Percentiles rank a stretch among this genome's conserved stretches.
Evolutionary conservation across 2,888 invertebrate genomes (phyloP).

Genomic region (Drosophila quasianomalipes): DNA sequence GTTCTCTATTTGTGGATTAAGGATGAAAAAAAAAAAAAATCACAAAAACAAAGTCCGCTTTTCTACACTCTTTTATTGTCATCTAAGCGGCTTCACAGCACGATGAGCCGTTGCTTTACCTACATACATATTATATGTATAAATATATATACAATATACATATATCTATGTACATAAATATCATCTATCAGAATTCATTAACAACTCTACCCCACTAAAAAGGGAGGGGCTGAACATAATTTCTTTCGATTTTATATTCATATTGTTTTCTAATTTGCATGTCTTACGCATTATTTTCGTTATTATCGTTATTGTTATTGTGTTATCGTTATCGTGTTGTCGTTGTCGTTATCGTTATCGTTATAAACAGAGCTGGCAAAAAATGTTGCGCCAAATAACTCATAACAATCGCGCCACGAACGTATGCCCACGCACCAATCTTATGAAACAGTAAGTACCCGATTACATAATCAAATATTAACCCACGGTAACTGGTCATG

Average conservation of each 20-base stretch:
- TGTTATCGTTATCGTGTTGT: slow-evolving; percentile 26
- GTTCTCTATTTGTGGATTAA: slow-evolving; percentile 21
- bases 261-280: slow-evolving; percentile 56
- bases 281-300: slow-evolving; percentile 54
- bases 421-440: slow-evolving; percentile 96
- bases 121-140: not conserved
- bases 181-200: slow-evolving; percentile 7
- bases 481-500: no score
- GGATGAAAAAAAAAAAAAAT: not conserved
- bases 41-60: not conserved
- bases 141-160: not conserved
- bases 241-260: slow-evolving; percentile 33
- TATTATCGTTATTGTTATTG: slow-evolving; percentile 30
- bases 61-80: slow-evolving; percentile 5
- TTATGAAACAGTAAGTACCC: slow-evolving; percentile 98
- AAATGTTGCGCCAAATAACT: slow-evolving; percentile 93
- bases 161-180: slow-evolving; percentile 1
- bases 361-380: slow-evolving; percentile 93
- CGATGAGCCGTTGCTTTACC: slow-evolving; percentile 27
- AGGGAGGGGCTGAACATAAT: slow-evolving; percentile 39
- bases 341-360: slow-evolving; percentile 25
- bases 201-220: slow-evolving; percentile 1
- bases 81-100: slow-evolving; percentile 17
- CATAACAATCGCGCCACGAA: slow-evolving; percentile 99
- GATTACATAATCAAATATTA: not conserved